phyloP scores from a whole-genome alignment of 2,797 vertebrate species.

The Microctenopoma lineatum region DNA sequence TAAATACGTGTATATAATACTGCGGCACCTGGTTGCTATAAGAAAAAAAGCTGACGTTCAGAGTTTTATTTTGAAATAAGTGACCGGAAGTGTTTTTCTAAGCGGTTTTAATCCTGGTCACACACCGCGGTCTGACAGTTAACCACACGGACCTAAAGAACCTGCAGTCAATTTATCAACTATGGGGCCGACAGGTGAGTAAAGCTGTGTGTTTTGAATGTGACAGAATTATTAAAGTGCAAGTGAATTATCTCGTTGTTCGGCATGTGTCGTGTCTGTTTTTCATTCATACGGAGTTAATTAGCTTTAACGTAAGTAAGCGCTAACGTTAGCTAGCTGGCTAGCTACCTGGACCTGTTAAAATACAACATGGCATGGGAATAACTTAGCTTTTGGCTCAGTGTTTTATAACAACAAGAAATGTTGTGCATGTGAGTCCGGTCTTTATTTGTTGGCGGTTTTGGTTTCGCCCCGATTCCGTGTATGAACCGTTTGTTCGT shows the following conservation, averaged over 20 bases:
- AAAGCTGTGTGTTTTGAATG: accelerated
- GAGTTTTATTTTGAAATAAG: slow-evolving; percentile 49
- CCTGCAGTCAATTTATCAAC: slow-evolving; percentile 25
- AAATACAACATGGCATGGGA: too few species aligned
- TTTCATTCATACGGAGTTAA: not conserved
- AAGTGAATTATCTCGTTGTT: accelerated
- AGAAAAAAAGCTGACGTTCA: not conserved
- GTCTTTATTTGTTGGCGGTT: not conserved
- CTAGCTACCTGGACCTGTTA: not conserved
- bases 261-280: not conserved
- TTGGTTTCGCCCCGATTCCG: too few species aligned
- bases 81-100: slow-evolving; percentile 20
- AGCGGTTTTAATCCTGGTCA: not conserved
- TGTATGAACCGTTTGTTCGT: slow-evolving; percentile 16
- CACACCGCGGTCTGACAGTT: slow-evolving; percentile 2
- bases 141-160: slow-evolving; percentile 4
- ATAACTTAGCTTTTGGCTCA: accelerated
- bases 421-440: accelerated
- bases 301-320: not conserved
- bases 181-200: slow-evolving; percentile 79
- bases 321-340: slow-evolving; percentile 16
- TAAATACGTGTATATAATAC: not conserved
- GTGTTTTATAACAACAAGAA: accelerated
- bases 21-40: accelerated
- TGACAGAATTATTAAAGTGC: accelerated